phyloP scores from a whole-genome alignment of 1,140 invertebrate species.

The Drosophila repleta region DNA sequence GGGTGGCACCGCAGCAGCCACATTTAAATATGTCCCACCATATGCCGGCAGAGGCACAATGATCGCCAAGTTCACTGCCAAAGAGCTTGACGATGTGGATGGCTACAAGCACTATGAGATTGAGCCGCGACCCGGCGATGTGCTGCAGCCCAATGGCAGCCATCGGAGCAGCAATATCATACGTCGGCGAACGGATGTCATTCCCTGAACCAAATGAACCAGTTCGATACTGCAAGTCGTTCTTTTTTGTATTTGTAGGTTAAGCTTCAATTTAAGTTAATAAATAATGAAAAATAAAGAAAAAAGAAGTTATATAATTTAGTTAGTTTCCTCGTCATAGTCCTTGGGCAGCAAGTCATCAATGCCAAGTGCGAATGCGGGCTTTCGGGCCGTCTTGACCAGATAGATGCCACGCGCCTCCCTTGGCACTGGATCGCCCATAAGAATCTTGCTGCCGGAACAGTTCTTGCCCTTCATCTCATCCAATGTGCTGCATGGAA shows the following conservation, averaged over 20 bases:
- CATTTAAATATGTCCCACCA: slow-evolving; percentile 89
- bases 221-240: slow-evolving; percentile 14
- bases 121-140: slow-evolving; percentile 79
- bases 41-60: slow-evolving; percentile 90
- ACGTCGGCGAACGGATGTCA: slow-evolving; percentile 76
- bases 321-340: slow-evolving; percentile 7
- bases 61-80: slow-evolving; percentile 91
- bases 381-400: slow-evolving; percentile 85
- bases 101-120: slow-evolving; percentile 89
- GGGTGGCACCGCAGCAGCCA: slow-evolving; percentile 87
- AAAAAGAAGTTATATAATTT: slow-evolving; percentile 5
- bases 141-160: slow-evolving; percentile 66
- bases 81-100: slow-evolving; percentile 92
- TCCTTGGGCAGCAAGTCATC: slow-evolving; percentile 41
- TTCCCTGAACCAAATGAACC: slow-evolving; percentile 45
- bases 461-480: slow-evolving; percentile 86
- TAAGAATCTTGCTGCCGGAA: slow-evolving; percentile 82
- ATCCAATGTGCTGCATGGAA: slow-evolving; percentile 86
- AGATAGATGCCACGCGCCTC: slow-evolving; percentile 87
- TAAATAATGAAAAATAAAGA: slow-evolving; percentile 14
- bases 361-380: slow-evolving; percentile 85
- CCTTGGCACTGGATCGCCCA: slow-evolving; percentile 86
- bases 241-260: slow-evolving; percentile 51
- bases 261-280: slow-evolving; percentile 42
- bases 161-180: slow-evolving; percentile 67